Conservation (phyloP, 2,113 vertebrate species). For the Anarrhichthys ocellatus region DNA sequence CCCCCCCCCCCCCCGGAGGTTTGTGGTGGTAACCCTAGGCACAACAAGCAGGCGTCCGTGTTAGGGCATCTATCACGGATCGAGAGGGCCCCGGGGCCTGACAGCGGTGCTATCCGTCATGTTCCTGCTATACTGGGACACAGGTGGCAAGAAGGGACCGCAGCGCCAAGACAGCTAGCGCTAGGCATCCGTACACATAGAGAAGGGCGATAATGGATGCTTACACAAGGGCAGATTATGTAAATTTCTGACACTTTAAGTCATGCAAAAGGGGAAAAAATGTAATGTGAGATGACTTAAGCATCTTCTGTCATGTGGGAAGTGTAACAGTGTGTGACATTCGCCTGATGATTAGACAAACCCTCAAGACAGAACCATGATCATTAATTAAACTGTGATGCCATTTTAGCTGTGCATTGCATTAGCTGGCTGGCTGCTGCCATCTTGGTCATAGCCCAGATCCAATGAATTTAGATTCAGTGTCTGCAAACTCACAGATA, state of each 20-base stretch:
- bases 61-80: conserved; percentile 66
- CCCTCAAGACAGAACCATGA: conserved; percentile 52
- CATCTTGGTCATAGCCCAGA: conserved; percentile 55
- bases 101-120: conserved; percentile 53
- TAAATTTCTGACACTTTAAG: conserved; percentile 46
- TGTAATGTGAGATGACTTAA: conserved; percentile 43
- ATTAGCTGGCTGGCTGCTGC: conserved; percentile 53
- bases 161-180: conserved; percentile 23
- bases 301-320: conserved; percentile 53
- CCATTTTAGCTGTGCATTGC: conserved; percentile 41
- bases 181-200: conserved; percentile 19
- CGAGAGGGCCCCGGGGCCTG: conserved; percentile 40
- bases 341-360: conserved; percentile 63
- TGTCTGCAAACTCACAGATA: conserved; percentile 63
- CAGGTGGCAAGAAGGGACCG: conserved; percentile 47
- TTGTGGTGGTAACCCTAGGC: conserved; percentile 42
- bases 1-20: conserved; percentile 1
- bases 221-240: conserved; percentile 48
- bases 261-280: conserved; percentile 19
- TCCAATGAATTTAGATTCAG: conserved; percentile 46
- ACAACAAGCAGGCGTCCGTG: conserved; percentile 44
- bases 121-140: conserved; percentile 43
- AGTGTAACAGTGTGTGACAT: conserved; percentile 49
- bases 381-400: conserved; percentile 65
- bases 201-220: conserved; percentile 45